Evolutionary conservation across 1,140 invertebrate species (phyloP), one percentile per base, ranked within the genome.

Genomic region (Pararge aegeria): DNA sequence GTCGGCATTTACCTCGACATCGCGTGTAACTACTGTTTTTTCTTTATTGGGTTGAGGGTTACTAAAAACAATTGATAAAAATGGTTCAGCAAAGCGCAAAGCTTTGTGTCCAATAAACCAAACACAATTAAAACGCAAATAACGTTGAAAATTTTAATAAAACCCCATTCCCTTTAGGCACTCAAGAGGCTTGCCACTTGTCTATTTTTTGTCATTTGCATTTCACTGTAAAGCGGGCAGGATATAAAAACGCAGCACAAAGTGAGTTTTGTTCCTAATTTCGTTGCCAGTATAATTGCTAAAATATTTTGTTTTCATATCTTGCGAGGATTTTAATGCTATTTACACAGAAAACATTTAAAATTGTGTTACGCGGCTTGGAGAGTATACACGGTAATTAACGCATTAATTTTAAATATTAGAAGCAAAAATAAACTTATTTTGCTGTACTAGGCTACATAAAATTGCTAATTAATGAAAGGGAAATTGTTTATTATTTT

Each of bases 241-340:
- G 30, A 65, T 65, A 65, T n/a, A 58, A 50, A 38, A 59, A 66
- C 56, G 59, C 63, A 68, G 66, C 37, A 78, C 74, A 82, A 78
- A 83, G 66, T 73, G 70, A 12, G 79, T 79, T 80, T 83, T 74
- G 79, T 81, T 82, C 79, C 83, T 78, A 83, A 86, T 86, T 80
- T 73, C 77, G 69, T 78, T 68, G 79, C 83, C 81, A 76, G 74
- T 81, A 74, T 81, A 86, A 86, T 80, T 83, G 73, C 73, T 60
- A 38, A 71, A 75, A 74, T 76, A 76, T 79, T 75, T 79, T 66
- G 67, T 68, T 59, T 61, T 55, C 7, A 58, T 50, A 19, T 48
- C 24, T 34, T 42, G 34, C 30, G 1, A 10, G 7, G 5, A 27
- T 12, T 34, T 34, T 34, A 34, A 34, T 12, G 10, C 12, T 0